Percentiles rank a stretch among this genome's conserved stretches.
phyloP scores from a whole-genome alignment of 2,113 vertebrate genomes.

The Camelus bactrianus region DNA sequence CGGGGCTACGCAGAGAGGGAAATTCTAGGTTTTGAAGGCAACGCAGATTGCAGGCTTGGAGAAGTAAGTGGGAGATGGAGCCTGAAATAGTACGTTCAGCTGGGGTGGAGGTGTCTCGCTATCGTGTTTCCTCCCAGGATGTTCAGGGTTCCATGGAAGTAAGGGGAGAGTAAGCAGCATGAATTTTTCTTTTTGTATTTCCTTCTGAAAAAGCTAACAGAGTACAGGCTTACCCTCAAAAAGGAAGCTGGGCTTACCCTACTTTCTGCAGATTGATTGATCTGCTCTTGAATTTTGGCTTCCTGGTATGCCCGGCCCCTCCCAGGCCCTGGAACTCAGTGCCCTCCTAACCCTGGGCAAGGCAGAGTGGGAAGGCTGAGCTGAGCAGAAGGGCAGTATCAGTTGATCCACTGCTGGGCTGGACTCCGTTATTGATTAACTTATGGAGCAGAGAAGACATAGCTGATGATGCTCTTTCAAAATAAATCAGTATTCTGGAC shows the following conservation, averaged over 20 bases:
- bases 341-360: background rate
- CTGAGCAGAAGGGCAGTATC: background rate
- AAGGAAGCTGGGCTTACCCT: background rate
- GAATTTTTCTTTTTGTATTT: background rate
- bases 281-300: background rate
- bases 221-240: background rate
- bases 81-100: background rate
- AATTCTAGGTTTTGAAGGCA: background rate
- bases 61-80: background rate
- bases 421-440: background rate
- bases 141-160: background rate
- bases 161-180: background rate
- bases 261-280: background rate
- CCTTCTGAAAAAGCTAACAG: background rate
- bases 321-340: background rate
- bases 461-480: conserved; percentile 44
- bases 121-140: background rate
- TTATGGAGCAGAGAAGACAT: background rate
- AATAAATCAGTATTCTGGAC: conserved; percentile 63
- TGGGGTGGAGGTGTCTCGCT: background rate
- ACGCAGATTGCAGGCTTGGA: background rate
- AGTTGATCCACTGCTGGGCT: background rate
- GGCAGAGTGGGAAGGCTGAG: background rate
- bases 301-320: background rate
- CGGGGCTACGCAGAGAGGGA: background rate